phyloP scores from a whole-genome alignment of 2,888 invertebrate species.

The Caenorhabditis afra region DNA sequence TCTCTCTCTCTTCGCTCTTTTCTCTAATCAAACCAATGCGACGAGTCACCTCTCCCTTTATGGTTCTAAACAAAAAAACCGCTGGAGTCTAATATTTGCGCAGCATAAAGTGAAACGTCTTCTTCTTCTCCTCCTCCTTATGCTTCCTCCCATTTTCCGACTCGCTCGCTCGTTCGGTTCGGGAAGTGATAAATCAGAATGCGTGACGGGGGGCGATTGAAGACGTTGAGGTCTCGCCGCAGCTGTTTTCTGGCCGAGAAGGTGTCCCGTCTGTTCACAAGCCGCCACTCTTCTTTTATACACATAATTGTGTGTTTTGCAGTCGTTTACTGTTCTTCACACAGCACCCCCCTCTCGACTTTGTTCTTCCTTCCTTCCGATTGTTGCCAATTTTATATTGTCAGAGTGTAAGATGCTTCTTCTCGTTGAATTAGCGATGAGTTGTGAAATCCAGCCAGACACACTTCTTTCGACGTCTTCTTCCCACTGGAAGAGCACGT shows the following conservation, averaged over 20 bases:
- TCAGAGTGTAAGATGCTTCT: slow-evolving; percentile 14
- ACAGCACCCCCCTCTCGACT: slow-evolving; percentile 1
- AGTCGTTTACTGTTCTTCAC: slow-evolving; percentile 18
- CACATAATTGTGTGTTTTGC: slow-evolving; percentile 37
- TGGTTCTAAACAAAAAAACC: slow-evolving; percentile 21
- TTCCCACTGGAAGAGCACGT: too few species aligned
- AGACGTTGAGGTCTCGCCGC: slow-evolving; percentile 30
- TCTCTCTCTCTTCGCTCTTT: neutral
- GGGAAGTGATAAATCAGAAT: slow-evolving; percentile 36
- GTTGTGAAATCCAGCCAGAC: too few species aligned
- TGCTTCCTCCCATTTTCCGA: slow-evolving; percentile 22
- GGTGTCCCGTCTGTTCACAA: slow-evolving; percentile 17
- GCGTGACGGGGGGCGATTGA: slow-evolving; percentile 5
- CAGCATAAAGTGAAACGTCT: slow-evolving; percentile 23
- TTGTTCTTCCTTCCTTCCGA: slow-evolving; percentile 17
- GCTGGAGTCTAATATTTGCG: slow-evolving; percentile 25
- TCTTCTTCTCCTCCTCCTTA: slow-evolving; percentile 11
- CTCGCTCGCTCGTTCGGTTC: too few species aligned
- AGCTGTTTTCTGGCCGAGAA: slow-evolving; percentile 29
- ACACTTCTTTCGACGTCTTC: neutral
- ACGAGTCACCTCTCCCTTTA: neutral
- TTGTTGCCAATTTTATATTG: slow-evolving; percentile 41
- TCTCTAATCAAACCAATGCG: slow-evolving; percentile 13
- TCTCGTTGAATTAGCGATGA: neutral
- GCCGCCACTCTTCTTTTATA: slow-evolving; percentile 25